A percentile compares a stretch with the other conserved stretches of the same genome.
Evolutionary conservation across 2,113 vertebrate genomes (phyloP).

Genomic region (Oophaga pumilio): DNA sequence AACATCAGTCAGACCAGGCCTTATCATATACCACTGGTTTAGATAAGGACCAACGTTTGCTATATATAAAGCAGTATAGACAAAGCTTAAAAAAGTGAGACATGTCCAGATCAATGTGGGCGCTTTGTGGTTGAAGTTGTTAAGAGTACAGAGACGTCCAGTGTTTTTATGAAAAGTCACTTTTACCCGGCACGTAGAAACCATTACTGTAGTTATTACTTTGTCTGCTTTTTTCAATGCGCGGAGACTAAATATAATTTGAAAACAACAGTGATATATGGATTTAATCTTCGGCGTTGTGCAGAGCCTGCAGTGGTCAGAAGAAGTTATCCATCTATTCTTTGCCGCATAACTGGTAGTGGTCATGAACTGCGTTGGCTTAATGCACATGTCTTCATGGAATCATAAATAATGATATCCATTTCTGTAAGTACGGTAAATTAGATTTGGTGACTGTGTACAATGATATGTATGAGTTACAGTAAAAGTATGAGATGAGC

Average conservation of each 20-base stretch:
- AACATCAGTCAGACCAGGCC: not conserved
- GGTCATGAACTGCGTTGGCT: not conserved
- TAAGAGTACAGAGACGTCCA: not conserved
- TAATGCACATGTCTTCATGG: constrained; percentile 7
- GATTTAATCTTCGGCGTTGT: constrained; percentile 44
- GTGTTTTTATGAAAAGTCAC: not conserved
- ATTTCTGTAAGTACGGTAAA: constrained; percentile 38
- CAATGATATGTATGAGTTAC: not conserved
- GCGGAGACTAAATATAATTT: constrained; percentile 27
- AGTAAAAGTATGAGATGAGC: not conserved
- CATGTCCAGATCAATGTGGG: not conserved
- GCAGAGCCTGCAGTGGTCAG: constrained; percentile 28
- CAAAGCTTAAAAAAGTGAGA: not conserved
- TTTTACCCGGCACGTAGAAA: not conserved
- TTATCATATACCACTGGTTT: not conserved
- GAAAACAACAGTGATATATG: constrained; percentile 43
- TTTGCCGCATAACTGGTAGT: not conserved
- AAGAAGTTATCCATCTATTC: constrained; percentile 9
- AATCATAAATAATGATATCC: constrained; percentile 22
- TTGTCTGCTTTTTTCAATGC: constrained; percentile 3
- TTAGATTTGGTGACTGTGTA: constrained; percentile 3
- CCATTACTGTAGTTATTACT: constrained; percentile 14
- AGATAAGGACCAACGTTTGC: not conserved
- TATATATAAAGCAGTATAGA: not conserved
- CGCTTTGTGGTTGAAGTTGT: not conserved